phyloP scores from a whole-genome alignment of 2,113 vertebrate genomes.

The Actenoides lindsayi region DNA sequence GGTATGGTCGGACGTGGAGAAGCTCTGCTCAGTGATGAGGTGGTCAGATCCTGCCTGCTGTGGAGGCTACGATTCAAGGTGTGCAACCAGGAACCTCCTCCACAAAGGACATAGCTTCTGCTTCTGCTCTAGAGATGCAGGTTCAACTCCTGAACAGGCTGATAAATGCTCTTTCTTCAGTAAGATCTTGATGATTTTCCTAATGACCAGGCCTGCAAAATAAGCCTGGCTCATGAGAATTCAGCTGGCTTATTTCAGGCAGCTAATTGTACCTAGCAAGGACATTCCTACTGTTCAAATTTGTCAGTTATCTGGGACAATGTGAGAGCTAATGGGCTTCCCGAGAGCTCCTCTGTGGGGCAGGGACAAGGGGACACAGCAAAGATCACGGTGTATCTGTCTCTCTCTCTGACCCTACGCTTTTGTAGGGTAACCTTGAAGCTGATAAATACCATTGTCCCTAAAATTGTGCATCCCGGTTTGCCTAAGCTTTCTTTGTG shows the following conservation, averaged over 20 bases:
- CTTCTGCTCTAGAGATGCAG: not conserved
- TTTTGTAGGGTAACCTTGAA: not conserved
- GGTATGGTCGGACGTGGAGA: rapidly evolving
- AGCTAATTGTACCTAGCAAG: conserved; percentile 46
- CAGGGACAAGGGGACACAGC: not conserved
- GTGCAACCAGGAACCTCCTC: not conserved
- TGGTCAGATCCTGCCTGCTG: rapidly evolving
- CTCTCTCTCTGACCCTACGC: not conserved
- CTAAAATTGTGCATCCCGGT: not conserved
- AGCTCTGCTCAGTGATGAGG: rapidly evolving
- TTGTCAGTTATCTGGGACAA: not conserved
- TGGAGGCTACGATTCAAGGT: rapidly evolving
- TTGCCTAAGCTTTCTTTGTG: not conserved
- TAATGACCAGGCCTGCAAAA: conserved; percentile 3
- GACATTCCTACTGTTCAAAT: not conserved
- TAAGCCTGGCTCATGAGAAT: conserved; percentile 23
- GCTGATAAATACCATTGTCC: not conserved
- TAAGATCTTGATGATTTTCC: conserved; percentile 1
- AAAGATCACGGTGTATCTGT: not conserved
- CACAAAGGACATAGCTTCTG: not conserved
- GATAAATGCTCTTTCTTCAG: not conserved
- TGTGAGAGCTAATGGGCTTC: not conserved
- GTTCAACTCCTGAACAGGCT: not conserved
- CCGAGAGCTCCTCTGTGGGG: not conserved
- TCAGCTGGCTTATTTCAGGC: conserved; percentile 3